Conservation (phyloP, 2,797 vertebrate genomes). For the Eutrigla gurnardus region DNA sequence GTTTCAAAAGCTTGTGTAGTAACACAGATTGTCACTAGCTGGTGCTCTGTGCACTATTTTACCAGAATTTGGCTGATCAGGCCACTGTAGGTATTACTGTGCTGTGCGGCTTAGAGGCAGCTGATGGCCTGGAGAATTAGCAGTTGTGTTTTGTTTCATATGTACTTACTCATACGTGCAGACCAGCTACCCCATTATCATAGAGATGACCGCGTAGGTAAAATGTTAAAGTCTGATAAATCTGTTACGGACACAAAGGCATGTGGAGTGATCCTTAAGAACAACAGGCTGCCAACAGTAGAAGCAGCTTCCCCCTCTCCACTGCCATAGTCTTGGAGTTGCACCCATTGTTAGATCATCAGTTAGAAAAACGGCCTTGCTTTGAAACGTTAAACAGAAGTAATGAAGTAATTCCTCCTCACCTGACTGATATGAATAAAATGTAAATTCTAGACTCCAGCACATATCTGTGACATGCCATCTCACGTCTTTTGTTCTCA, state of each 20-base stretch:
- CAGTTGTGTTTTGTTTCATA: neutral
- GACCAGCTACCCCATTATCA: neutral
- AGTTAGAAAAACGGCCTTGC: neutral
- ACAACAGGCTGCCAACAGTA: neutral
- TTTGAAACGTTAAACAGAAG: neutral
- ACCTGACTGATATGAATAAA: neutral
- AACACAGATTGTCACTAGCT: constrained; percentile 14
- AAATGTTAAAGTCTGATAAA: neutral
- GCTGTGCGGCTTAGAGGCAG: neutral
- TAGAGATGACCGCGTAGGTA: neutral
- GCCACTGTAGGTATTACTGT: neutral
- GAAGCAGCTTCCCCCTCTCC: too few species aligned
- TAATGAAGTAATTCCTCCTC: neutral
- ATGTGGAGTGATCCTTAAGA: neutral
- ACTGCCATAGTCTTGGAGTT: neutral
- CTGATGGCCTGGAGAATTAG: neutral
- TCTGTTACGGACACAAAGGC: neutral
- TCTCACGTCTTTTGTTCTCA: neutral
- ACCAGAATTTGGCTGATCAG: neutral
- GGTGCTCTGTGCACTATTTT: constrained; percentile 1
- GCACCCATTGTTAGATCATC: neutral
- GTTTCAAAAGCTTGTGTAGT: neutral
- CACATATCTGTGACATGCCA: neutral
- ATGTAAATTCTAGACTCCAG: neutral
- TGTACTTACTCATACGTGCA: too few species aligned